Evolutionary conservation across 1,140 invertebrate genomes (phyloP).

Genomic region (Dysdera silvatica): DNA sequence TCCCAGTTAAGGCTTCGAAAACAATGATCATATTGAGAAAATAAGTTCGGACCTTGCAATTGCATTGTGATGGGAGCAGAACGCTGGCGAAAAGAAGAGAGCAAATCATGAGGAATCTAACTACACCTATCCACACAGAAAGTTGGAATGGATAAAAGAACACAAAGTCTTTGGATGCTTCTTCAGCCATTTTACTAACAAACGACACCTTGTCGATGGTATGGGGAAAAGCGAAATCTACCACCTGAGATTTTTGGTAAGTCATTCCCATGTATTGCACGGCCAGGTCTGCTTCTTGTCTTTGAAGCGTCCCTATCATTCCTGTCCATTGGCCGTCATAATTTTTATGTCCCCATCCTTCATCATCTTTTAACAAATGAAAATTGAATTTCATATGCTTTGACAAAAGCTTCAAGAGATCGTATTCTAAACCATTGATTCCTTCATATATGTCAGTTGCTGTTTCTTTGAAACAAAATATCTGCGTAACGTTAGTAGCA

Average conservation of each 20-base stretch:
- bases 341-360: neutral
- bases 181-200: neutral
- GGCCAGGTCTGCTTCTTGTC: neutral
- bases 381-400: no score
- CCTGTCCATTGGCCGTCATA: slow-evolving; percentile 1
- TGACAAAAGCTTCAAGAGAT: no score
- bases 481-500: no score
- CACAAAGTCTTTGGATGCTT: neutral
- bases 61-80: neutral
- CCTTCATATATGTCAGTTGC: no score
- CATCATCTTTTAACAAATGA: no score
- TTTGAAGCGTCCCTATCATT: neutral
- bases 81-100: neutral
- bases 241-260: neutral
- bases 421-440: no score
- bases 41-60: neutral
- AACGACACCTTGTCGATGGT: neutral
- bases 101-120: neutral
- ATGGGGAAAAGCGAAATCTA: neutral
- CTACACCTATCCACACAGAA: neutral
- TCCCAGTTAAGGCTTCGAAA: neutral
- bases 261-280: slow-evolving; percentile 1
- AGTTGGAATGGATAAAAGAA: neutral
- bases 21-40: neutral
- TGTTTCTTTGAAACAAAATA: no score